Percentiles rank a stretch among this genome's conserved stretches.
Evolutionary conservation across 1,140 invertebrate species (phyloP).

Genomic region (Trachelipus rathkii): DNA sequence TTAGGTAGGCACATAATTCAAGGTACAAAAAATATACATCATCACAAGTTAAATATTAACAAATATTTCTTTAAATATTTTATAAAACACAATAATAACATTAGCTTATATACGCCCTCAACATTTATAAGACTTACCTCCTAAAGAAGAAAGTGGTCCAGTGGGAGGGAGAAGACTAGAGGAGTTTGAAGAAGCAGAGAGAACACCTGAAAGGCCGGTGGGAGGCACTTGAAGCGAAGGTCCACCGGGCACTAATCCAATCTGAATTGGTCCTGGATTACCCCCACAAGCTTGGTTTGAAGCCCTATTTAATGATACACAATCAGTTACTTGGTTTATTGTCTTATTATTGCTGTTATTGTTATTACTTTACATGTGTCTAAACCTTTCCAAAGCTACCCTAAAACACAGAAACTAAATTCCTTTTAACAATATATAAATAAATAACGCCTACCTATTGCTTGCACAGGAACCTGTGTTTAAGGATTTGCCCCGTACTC

Average conservation of each 20-base stretch:
- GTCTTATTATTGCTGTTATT: no score
- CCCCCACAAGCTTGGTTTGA: not conserved
- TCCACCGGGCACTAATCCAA: not conserved
- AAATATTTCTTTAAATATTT: no score
- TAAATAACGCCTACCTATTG: slow-evolving; percentile 29
- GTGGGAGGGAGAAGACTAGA: slow-evolving; percentile 29
- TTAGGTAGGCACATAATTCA: no score
- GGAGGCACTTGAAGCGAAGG: not conserved
- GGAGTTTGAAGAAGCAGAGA: slow-evolving; percentile 35
- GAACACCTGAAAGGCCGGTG: not conserved
- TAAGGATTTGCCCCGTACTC: slow-evolving; percentile 34
- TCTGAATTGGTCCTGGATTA: not conserved
- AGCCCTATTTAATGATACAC: not conserved
- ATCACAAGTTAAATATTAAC: no score
- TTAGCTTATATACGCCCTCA: no score
- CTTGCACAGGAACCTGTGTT: slow-evolving; percentile 44
- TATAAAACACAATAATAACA: no score
- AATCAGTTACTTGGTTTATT: no score
- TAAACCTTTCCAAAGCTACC: no score
- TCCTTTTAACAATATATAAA: not conserved
- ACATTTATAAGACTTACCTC: slow-evolving; percentile 28
- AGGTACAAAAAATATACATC: no score
- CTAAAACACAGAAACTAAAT: no score
- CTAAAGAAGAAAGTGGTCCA: slow-evolving; percentile 27
- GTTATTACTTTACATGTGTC: no score